Evolutionary conservation across 1,140 invertebrate species (phyloP).

Genomic region (Leucophenga varia): DNA sequence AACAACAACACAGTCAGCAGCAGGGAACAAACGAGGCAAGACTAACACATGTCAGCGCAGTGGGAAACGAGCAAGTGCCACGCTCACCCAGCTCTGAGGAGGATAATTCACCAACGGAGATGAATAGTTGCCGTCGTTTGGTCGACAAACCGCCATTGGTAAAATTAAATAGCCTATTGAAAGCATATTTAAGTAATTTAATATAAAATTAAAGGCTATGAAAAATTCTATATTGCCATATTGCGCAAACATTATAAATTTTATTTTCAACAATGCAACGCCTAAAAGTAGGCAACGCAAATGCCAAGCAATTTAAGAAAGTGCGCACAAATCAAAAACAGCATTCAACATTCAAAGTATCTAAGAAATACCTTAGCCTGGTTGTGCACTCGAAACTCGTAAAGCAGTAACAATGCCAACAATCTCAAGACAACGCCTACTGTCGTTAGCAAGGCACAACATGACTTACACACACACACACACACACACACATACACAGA

Average conservation of each 20-base stretch:
- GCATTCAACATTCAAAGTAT: too few relatives aligned
- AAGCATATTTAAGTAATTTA: too few relatives aligned
- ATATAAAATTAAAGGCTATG: too few relatives aligned
- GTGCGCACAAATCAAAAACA: too few relatives aligned
- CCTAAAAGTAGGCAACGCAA: slow-evolving; percentile 47
- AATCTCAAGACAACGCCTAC: slow-evolving; percentile 7
- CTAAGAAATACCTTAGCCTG: too few relatives aligned
- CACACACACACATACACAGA: background rate
- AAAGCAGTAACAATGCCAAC: too few relatives aligned
- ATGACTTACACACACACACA: background rate
- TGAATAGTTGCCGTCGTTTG: slow-evolving; percentile 81
- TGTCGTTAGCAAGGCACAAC: background rate
- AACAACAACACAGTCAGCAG: slow-evolving; percentile 37
- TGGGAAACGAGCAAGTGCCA: slow-evolving; percentile 58
- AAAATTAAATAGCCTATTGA: too few relatives aligned
- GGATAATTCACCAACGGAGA: slow-evolving; percentile 83
- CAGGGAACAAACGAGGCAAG: slow-evolving; percentile 30
- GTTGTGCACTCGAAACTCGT: slow-evolving; percentile 15
- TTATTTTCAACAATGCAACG: too few relatives aligned
- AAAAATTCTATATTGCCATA: too few relatives aligned
- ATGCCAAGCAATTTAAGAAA: too few relatives aligned
- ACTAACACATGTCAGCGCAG: too few relatives aligned
- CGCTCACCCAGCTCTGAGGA: slow-evolving; percentile 80
- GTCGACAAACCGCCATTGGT: slow-evolving; percentile 80
- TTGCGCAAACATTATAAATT: too few relatives aligned